Evolutionary conservation across 2,113 vertebrate species (phyloP), one percentile per base, ranked within the genome.

Genomic region (Anarhynchus alexandrinus): DNA sequence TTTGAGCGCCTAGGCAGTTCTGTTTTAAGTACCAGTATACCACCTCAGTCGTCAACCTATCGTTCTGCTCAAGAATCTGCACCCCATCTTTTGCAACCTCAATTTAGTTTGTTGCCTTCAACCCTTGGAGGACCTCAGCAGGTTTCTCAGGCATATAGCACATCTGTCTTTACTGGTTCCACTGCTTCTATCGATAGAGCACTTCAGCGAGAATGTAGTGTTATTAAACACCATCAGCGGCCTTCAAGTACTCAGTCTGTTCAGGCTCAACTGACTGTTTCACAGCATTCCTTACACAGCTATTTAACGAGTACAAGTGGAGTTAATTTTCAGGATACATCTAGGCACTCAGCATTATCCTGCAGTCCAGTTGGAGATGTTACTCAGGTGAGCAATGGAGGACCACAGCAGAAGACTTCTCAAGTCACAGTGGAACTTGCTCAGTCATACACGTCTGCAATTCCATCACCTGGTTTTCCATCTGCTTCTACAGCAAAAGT

Each of bases 171-270:
- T 96, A 98, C 99, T 86, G 98, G 98, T 98, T 98, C 98, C 86
- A 97, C 98, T 82, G 97, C 98, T 98, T 99, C 99, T 94, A 99
- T 99, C 29, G 99, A 99, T 96, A 98, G 99, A 99, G 99, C 99
- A 97, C 99, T 99, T 98, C 99, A 99, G 98, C 98, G 99, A 98
- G 99, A 99, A 99, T 99, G 99, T 99, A 99, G 99, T 99, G 99
- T 99, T 95, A 99, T 99, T 97, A 99, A 99, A 98, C 99, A 99
- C 99, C 99, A 99, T 97, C 99, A 99, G 99, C 98, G 99, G 99
- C 99, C 99, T 99, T 99, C 99, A 65, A 99, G 98, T 98, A 99
- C 98, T 97, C 99, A 99, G 93, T 97, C 98, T 92, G 98, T 98
- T 96, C 98, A 99, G 93, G 98, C 99, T 97, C 99, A 99, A 69